Conservation (phyloP, 1,140 invertebrate genomes). For the Tetramorium parvispinum region DNA sequence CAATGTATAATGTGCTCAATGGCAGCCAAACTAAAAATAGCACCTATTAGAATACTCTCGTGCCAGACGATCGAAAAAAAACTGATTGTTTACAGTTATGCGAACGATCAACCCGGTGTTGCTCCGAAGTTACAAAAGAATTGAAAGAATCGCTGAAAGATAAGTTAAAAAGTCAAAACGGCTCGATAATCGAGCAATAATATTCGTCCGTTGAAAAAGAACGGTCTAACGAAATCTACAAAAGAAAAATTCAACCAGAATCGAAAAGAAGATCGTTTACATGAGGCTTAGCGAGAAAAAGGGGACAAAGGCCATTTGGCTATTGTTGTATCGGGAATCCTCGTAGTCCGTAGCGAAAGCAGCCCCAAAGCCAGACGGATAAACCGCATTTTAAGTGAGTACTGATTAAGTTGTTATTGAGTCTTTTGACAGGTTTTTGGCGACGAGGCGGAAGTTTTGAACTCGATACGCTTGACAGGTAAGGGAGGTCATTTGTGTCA, state of each 20-base stretch:
- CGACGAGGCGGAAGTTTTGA: background rate
- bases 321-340: conserved; percentile 56
- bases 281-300: background rate
- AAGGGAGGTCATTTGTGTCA: background rate
- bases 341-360: conserved; percentile 28
- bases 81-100: background rate
- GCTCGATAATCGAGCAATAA: background rate
- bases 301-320: background rate
- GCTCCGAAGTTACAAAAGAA: background rate
- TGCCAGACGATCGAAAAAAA: background rate
- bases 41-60: background rate
- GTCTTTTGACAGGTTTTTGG: background rate
- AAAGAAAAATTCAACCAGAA: background rate
- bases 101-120: background rate
- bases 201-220: background rate
- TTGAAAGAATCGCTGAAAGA: background rate
- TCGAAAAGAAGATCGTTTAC: background rate
- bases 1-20: background rate
- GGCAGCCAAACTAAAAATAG: background rate
- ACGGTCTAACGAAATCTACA: background rate
- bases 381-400: conserved; percentile 74
- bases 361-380: conserved; percentile 48
- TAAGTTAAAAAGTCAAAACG: no score
- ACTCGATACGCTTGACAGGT: background rate
- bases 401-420: conserved; percentile 77